Base-by-base conservation (phyloP, 2,113 vertebrate genomes). In the Piaya cayana region DNA sequence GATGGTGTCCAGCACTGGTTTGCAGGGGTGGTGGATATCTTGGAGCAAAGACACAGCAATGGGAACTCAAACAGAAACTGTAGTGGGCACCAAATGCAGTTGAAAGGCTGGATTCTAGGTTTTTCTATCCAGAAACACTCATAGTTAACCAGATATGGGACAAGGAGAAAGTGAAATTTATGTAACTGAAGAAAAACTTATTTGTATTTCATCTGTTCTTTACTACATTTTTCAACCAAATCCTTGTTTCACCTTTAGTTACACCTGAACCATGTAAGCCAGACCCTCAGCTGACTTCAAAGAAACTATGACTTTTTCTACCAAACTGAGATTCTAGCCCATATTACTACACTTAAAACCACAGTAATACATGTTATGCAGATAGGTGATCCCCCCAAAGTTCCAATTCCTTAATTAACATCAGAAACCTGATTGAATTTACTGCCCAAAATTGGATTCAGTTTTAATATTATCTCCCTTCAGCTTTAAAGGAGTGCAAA, bases 1-100 rank as follows among this genome's bases (percentile, higher is more conserved):
- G 56, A 52, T 0, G 0, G 8, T 1, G 15, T 32, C 59, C 59
- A 11, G 1, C 68, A 15, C n/a, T 3, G 27, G 32, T 22, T 5
- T 37, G 21, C 23, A 8, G 42, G 4, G 7, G 2, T 3, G 1
- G 55, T 12, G 20, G 22, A 7, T 43, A 6, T 26, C 26, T 39
- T 0, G 0, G 39, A 69, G 65, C 36, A 56, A 59, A 72, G 50
- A 56, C 49, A 32, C 15, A 13, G 32, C 27, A 11, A 52, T 0
- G 0, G 34, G 39, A 69, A 49, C 69, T 42, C 59, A 27, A 13
- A 32, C 0, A 58, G 56, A 50, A 60, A 62, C 19, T 29, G 11
- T 5, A n/a, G 20, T 1, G 1, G 52, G 30, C 63, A 65, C 47
- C 52, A 80, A n/a, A 45, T 18, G n/a, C 16, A 36, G 65, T 6